Evolutionary conservation across 64 coral and sea anemone species (phyloP).

Genomic region (Stichodactyla helianthus): DNA sequence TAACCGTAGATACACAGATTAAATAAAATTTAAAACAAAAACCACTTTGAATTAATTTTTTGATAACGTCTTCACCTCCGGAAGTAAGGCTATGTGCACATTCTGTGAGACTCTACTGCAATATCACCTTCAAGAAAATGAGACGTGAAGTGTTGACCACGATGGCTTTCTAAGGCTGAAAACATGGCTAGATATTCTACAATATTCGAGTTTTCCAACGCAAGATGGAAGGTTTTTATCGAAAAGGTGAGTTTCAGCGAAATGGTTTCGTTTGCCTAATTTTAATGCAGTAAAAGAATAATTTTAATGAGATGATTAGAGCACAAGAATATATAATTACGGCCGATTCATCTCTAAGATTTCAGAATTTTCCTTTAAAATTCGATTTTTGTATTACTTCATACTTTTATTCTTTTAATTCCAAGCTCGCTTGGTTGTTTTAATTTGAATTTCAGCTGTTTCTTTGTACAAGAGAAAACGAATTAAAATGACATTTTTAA

Average conservation of each 20-base stretch:
- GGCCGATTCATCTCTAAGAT: not conserved
- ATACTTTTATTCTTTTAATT: not conserved
- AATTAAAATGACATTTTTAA: constrained; percentile 4
- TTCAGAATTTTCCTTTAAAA: not conserved
- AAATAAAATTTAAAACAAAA: not conserved
- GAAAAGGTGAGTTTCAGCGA: not conserved
- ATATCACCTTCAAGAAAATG: not conserved
- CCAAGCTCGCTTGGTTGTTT: not conserved
- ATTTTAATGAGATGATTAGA: not conserved
- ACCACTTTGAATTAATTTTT: constrained; percentile 1
- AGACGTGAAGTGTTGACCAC: not conserved
- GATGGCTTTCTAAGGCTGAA: not conserved
- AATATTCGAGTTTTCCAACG: constrained; percentile 12
- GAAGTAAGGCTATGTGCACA: not conserved
- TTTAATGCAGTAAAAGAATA: too few relatives aligned
- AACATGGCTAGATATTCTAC: constrained; percentile 19
- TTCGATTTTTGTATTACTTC: not conserved
- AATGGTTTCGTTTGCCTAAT: not conserved
- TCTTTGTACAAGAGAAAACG: not conserved
- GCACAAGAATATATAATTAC: not conserved
- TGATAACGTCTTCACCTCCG: constrained; percentile 1
- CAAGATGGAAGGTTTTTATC: constrained; percentile 15
- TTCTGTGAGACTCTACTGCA: not conserved
- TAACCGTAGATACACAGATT: not conserved
- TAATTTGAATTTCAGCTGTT: not conserved